Evolutionary conservation across 2,113 vertebrate genomes (phyloP).

Genomic region (Salvelinus fontinalis): DNA sequence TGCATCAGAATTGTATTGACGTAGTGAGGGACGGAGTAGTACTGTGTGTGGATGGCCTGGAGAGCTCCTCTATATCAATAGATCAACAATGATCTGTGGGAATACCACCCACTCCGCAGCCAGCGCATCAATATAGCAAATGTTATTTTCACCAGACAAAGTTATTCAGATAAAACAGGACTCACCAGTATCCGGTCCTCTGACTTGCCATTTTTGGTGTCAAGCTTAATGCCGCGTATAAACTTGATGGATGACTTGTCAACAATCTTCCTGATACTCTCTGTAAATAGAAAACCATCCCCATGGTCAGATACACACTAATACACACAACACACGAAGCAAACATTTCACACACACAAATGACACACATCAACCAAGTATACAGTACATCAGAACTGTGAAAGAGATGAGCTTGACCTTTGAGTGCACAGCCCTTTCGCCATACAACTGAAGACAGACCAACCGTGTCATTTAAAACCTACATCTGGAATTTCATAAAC

Average conservation of each 20-base stretch:
- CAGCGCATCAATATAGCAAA: not conserved
- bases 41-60: no score
- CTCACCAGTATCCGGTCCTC: constrained; percentile 77
- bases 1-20: no score
- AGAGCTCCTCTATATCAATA: not conserved
- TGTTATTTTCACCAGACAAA: not conserved
- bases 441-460: constrained; percentile 19
- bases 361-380: constrained; percentile 1
- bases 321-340: not conserved
- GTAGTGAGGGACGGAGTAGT: no score
- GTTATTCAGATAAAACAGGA: not conserved
- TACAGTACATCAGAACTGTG: constrained; percentile 14
- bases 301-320: constrained; percentile 3
- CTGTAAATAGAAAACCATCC: constrained; percentile 56
- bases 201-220: constrained; percentile 72
- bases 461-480: constrained; percentile 15
- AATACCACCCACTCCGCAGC: not conserved
- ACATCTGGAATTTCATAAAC: constrained; percentile 25
- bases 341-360: constrained; percentile 5
- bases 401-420: constrained; percentile 18
- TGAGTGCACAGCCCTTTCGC: constrained; percentile 11
- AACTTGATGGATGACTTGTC: constrained; percentile 75
- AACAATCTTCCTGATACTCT: constrained; percentile 76
- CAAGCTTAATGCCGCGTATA: constrained; percentile 69
- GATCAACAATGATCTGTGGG: not conserved